Conservation (phyloP, 1,140 invertebrate species). For the Lysiphlebus fabarum region DNA sequence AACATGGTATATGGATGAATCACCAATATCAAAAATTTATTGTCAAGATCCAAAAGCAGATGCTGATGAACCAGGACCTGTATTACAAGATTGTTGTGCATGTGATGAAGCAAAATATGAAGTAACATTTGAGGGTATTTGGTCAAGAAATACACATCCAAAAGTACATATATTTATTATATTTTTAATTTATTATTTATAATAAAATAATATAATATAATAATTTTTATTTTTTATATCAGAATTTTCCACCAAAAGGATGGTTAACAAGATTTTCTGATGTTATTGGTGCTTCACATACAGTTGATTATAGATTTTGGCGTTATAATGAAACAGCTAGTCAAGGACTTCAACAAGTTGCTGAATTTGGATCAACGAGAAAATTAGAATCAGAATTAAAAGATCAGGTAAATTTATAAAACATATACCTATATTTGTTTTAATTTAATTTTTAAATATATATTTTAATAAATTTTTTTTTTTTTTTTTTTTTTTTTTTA, state of each 20-base stretch:
- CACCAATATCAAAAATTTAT: constrained; percentile 67
- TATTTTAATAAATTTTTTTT: constrained; percentile 1
- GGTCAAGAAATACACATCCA: constrained; percentile 96
- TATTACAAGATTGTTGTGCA: constrained; percentile 79
- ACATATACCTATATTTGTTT: too few species aligned
- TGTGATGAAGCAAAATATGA: constrained; percentile 94
- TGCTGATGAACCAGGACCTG: constrained; percentile 68
- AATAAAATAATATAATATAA: too few species aligned
- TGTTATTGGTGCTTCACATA: constrained; percentile 95
- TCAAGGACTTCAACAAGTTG: constrained; percentile 86
- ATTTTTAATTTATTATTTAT: too few species aligned
- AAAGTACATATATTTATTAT: constrained; percentile 57
- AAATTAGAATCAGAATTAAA: constrained; percentile 94
- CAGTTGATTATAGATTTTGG: constrained; percentile 88
- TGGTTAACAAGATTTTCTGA: constrained; percentile 93
- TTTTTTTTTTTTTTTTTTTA: too few species aligned
- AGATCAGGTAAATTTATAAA: constrained; percentile 60
- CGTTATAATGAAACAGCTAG: constrained; percentile 81
- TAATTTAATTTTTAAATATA: too few species aligned
- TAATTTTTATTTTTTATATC: too few species aligned
- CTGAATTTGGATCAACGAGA: constrained; percentile 87
- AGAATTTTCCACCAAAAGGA: constrained; percentile 84
- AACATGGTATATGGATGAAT: constrained; percentile 86
- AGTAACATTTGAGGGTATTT: constrained; percentile 92
- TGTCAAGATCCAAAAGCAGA: constrained; percentile 72